Percentiles rank a stretch among this genome's conserved stretches.
These are phyloP conservation scores for Adelges cooleyi DNA, from an alignment of 1,140 invertebrate genomes.

Conservation along the genomic window DNA sequence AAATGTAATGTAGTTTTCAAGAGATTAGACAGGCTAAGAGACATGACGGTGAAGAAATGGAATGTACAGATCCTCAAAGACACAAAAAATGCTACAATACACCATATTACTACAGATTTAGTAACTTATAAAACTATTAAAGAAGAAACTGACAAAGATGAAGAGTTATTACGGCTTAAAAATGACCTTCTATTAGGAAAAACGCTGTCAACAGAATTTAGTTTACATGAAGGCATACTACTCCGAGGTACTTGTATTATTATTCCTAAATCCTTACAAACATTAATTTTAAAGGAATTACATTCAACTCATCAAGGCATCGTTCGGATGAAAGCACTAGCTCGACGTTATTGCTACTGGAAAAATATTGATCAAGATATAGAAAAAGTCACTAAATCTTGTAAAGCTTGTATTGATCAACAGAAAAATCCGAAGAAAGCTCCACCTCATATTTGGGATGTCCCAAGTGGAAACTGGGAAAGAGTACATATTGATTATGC, in stretches of 20 bases:
- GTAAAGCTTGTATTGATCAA: not conserved
- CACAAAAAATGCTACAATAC: too few relatives aligned
- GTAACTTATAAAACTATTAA: not conserved
- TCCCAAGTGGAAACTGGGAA: not conserved
- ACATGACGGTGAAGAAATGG: too few relatives aligned
- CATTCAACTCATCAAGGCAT: conserved; percentile 26
- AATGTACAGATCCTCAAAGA: too few relatives aligned
- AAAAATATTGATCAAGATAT: conserved; percentile 33
- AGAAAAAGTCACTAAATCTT: not conserved
- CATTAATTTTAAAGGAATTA: conserved; percentile 12
- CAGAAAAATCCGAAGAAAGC: not conserved
- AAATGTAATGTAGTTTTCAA: conserved; percentile 16
- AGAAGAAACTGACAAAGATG: not conserved
- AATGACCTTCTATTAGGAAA: not conserved
- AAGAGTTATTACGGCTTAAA: not conserved
- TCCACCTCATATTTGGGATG: not conserved
- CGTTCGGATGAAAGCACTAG: conserved; percentile 30
- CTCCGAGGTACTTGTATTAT: conserved; percentile 24
- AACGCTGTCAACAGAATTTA: conserved; percentile 3
- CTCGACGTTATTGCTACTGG: conserved; percentile 28
- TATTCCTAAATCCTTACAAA: conserved; percentile 23
- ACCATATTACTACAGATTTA: not conserved
- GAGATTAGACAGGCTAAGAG: not conserved
- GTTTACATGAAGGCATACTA: conserved; percentile 19
- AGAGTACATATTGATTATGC: conserved; percentile 40